A percentile compares a stretch with the other conserved stretches of the same genome.
Conservation (phyloP, 2,888 invertebrate genomes). For the Cantharis rustica region DNA sequence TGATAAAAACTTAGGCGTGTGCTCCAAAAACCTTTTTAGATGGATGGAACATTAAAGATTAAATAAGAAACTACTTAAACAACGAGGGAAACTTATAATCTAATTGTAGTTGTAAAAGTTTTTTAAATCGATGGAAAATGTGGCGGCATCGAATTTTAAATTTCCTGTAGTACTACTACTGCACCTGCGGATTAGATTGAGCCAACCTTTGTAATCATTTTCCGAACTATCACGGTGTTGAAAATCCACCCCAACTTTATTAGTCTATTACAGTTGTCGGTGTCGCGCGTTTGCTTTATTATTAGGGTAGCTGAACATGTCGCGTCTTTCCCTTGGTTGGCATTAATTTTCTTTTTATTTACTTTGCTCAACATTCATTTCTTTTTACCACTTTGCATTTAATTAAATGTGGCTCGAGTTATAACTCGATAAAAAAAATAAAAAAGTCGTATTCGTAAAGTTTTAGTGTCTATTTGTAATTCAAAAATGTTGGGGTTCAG, state of each 20-base stretch:
- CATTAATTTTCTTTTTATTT: not conserved
- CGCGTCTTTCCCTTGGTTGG: not conserved
- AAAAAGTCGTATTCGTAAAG: not conserved
- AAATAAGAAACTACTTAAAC: not conserved
- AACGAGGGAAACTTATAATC: not conserved
- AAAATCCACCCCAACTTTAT: not conserved
- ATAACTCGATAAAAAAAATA: not conserved
- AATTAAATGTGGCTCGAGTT: conserved; percentile 28
- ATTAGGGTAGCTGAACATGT: conserved; percentile 8
- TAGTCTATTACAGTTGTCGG: not conserved
- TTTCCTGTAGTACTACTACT: not conserved
- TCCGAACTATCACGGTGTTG: conserved; percentile 10
- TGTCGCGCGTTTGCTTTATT: conserved; percentile 15
- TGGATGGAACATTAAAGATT: not conserved
- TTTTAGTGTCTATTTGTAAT: not conserved
- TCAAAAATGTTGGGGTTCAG: conserved; percentile 63
- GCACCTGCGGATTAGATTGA: conserved; percentile 22
- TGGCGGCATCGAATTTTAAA: not conserved
- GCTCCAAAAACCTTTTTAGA: not conserved
- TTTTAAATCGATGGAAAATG: not conserved
- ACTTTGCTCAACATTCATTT: not conserved
- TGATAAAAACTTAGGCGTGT: not conserved
- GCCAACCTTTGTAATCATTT: conserved; percentile 7
- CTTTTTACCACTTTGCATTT: conserved; percentile 13
- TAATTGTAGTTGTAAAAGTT: not conserved